These are phyloP conservation scores for Mus minutoides DNA, from an alignment of 2,797 vertebrate genomes.

Conservation along the genomic window DNA sequence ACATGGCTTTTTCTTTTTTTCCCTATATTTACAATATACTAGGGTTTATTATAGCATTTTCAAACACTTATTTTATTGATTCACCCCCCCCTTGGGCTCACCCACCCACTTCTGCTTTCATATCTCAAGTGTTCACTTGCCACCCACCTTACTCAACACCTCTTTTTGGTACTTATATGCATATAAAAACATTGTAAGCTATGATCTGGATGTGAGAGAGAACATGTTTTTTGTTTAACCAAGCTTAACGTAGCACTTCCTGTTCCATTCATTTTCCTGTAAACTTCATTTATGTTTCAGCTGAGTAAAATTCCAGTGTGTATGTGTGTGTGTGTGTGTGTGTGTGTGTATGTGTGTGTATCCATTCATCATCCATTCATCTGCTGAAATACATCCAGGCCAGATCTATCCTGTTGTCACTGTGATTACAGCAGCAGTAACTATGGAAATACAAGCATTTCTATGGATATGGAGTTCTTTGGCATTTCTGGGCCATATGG, in stretches of 20 bases:
- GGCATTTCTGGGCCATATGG: not conserved
- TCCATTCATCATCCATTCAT: not conserved
- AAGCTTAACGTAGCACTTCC: not conserved
- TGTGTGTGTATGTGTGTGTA: no score
- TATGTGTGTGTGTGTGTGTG: no score
- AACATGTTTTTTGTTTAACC: not conserved
- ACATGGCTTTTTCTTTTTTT: not conserved
- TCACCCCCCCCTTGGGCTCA: not conserved
- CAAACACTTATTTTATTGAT: not conserved
- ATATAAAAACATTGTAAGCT: not conserved
- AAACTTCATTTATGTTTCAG: not conserved
- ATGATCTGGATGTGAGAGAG: no score
- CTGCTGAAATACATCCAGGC: not conserved
- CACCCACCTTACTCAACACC: not conserved
- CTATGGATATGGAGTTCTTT: not conserved
- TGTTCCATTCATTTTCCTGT: not conserved
- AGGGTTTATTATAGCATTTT: not conserved
- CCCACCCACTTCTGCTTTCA: not conserved
- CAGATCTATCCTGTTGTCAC: no score
- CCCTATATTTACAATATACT: not conserved
- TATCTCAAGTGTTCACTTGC: not conserved
- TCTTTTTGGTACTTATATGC: no score
- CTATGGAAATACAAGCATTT: not conserved
- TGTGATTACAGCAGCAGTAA: not conserved
- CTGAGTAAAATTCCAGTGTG: not conserved